Evolutionary conservation across 2,797 vertebrate genomes (phyloP).

Genomic region (Peromyscus melanophrys): DNA sequence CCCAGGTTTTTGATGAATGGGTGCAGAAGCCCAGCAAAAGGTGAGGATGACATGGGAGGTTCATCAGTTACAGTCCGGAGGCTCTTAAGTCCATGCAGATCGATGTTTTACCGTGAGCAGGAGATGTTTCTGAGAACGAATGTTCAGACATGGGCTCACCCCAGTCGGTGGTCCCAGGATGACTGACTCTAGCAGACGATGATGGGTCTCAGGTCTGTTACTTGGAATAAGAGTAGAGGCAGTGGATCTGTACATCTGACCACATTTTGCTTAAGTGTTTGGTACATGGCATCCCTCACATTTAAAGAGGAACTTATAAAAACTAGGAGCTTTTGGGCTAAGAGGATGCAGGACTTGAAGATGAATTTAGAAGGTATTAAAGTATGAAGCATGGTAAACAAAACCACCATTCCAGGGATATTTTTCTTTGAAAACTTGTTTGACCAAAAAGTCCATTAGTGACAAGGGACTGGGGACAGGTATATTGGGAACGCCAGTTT

Average conservation of each 20-base stretch:
- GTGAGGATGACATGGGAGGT: background rate
- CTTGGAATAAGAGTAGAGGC: background rate
- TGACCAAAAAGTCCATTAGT: background rate
- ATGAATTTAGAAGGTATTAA: background rate
- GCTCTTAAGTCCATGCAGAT: rapidly evolving
- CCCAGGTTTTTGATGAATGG: background rate
- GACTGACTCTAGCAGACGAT: background rate
- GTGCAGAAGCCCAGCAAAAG: too few relatives aligned
- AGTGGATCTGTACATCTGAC: background rate
- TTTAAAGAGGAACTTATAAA: background rate
- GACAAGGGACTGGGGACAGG: background rate
- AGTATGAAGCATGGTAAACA: background rate
- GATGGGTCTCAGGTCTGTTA: background rate
- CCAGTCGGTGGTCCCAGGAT: background rate
- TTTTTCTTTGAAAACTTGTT: background rate
- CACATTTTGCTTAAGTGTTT: background rate
- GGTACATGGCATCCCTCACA: background rate
- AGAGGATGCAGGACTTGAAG: background rate
- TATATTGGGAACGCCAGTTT: background rate
- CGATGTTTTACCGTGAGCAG: background rate
- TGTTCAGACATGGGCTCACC: background rate
- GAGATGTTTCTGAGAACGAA: background rate
- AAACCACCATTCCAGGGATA: background rate
- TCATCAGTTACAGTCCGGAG: too few relatives aligned
- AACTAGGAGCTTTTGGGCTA: background rate